These are phyloP conservation scores for Drosophila longiperda DNA, from an alignment of 2,888 invertebrate species.

Conservation along the genomic window DNA sequence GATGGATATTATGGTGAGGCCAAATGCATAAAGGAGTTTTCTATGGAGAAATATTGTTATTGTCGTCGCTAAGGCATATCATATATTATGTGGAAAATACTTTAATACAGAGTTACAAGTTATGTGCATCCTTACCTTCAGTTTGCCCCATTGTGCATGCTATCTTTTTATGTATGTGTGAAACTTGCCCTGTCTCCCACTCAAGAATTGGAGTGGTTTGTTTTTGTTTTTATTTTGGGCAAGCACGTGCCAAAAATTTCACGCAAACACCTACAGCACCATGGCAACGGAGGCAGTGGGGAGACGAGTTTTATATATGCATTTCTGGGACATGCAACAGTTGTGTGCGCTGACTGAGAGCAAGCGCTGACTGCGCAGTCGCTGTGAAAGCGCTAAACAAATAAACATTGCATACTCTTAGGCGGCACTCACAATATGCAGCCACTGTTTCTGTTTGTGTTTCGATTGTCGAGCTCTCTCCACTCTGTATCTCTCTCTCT, in stretches of 20 bases:
- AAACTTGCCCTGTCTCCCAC: too few species aligned
- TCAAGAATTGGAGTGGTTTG: background rate
- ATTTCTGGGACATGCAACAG: conserved; percentile 59
- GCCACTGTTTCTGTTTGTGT: conserved; percentile 8
- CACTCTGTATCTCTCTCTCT: background rate
- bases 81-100: background rate
- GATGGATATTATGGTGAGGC: conserved; percentile 86
- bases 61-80: conserved; percentile 76
- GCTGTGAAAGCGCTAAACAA: conserved; percentile 46
- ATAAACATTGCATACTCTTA: conserved; percentile 71
- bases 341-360: conserved; percentile 37
- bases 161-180: background rate
- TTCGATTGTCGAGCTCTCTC: conserved; percentile 6
- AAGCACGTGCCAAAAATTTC: conserved; percentile 43
- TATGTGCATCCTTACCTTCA: background rate
- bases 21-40: conserved; percentile 85
- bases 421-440: conserved; percentile 55
- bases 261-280: conserved; percentile 7
- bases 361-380: conserved; percentile 58
- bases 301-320: conserved; percentile 31
- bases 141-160: conserved; percentile 8
- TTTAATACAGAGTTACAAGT: background rate
- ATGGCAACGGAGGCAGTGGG: background rate
- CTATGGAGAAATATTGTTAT: conserved; percentile 87
- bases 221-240: conserved; percentile 30